These are phyloP conservation scores for Trichomycterus rosablanca DNA, from an alignment of 2,113 vertebrate genomes.

Conservation along the genomic window DNA sequence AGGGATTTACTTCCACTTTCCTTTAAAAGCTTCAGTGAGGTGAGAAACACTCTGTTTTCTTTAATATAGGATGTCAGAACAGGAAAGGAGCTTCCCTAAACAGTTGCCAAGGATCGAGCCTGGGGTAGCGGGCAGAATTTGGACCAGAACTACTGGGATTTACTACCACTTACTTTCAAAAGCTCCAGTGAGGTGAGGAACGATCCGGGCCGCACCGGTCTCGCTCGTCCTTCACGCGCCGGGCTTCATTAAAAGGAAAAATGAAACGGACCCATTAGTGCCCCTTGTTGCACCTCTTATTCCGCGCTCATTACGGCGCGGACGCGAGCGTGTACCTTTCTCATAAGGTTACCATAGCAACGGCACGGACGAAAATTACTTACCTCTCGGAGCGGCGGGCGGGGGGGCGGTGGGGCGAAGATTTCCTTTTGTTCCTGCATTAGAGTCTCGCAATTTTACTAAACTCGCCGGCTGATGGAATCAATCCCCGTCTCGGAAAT, in stretches of 20 bases:
- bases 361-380: slow-evolving; percentile 27
- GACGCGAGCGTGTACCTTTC: slow-evolving; percentile 21
- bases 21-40: no score
- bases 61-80: no score
- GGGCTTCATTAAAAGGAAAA: slow-evolving; percentile 17
- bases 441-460: slow-evolving; percentile 25
- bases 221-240: background rate
- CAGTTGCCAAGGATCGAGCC: no score
- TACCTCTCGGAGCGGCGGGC: background rate
- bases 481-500: slow-evolving; percentile 8
- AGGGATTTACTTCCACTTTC: no score
- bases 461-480: slow-evolving; percentile 23
- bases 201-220: no score
- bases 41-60: no score
- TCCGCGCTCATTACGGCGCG: slow-evolving; percentile 5
- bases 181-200: no score
- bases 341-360: slow-evolving; percentile 43
- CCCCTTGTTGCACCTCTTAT: background rate
- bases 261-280: slow-evolving; percentile 16
- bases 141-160: no score
- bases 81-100: no score
- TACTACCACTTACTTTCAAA: no score
- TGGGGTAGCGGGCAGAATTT: no score
- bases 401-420: slow-evolving; percentile 5
- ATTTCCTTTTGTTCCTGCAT: slow-evolving; percentile 32